Evolutionary conservation across 2,888 invertebrate genomes (phyloP).

Genomic region (Resseliella maxima): DNA sequence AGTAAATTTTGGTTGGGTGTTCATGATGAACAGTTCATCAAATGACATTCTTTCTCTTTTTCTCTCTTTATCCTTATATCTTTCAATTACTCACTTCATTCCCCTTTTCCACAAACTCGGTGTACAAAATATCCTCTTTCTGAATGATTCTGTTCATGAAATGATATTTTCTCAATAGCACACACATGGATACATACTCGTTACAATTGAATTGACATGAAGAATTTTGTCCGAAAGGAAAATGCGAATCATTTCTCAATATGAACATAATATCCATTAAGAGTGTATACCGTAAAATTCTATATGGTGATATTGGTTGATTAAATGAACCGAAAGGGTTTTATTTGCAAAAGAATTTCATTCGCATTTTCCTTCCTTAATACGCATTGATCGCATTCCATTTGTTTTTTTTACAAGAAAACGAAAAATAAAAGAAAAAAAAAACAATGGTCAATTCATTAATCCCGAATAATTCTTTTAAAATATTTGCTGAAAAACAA

Average conservation of each 20-base stretch:
- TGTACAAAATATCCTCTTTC: too few species aligned
- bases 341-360: not conserved
- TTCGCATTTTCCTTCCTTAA: too few species aligned
- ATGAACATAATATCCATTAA: conserved; percentile 3
- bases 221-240: not conserved
- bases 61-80: too few species aligned
- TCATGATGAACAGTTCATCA: not conserved
- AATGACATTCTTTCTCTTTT: too few species aligned
- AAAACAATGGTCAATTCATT: conserved; percentile 44
- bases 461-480: conserved; percentile 27
- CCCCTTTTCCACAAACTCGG: too few species aligned
- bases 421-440: not conserved
- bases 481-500: not conserved
- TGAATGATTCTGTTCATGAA: too few species aligned
- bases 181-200: not conserved
- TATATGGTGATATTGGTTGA: not conserved
- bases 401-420: too few species aligned
- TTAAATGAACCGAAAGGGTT: conserved; percentile 25
- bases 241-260: not conserved
- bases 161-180: not conserved
- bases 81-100: too few species aligned
- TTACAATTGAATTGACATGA: not conserved
- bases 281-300: too few species aligned
- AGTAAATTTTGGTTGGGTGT: not conserved
- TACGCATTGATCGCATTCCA: too few species aligned